phyloP scores from a whole-genome alignment of 1,140 invertebrate species.

The Zaprionus inermis region DNA sequence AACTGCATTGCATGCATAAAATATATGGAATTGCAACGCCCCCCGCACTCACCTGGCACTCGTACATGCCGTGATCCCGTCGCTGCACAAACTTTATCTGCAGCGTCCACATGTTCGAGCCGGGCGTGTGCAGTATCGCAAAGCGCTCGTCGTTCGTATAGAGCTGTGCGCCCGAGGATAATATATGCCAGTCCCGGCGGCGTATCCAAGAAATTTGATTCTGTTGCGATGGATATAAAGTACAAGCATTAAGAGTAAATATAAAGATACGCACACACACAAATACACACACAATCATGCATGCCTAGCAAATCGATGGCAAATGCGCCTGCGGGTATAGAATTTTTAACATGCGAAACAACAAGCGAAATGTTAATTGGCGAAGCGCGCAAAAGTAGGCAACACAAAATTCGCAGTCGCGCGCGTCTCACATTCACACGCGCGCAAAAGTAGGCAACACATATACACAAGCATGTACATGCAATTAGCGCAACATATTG shows the following conservation, averaged over 20 bases:
- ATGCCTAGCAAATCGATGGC: constrained; percentile 25
- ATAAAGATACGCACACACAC: constrained; percentile 20
- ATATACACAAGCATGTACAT: constrained; percentile 12
- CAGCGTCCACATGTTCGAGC: constrained; percentile 92
- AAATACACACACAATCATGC: background rate
- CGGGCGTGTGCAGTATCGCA: constrained; percentile 87
- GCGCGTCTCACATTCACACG: too few species aligned
- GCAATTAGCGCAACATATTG: constrained; percentile 66
- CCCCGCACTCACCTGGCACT: constrained; percentile 92
- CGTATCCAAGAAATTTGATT: constrained; percentile 95
- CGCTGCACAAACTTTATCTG: constrained; percentile 97
- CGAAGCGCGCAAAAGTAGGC: constrained; percentile 49
- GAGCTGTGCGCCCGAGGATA: constrained; percentile 94
- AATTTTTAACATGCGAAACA: constrained; percentile 20
- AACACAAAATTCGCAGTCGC: constrained; percentile 14
- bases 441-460: too few species aligned
- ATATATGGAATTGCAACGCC: constrained; percentile 50
- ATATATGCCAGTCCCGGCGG: constrained; percentile 95
- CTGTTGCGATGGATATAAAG: constrained; percentile 46
- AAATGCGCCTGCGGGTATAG: constrained; percentile 2
- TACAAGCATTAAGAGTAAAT: constrained; percentile 18
- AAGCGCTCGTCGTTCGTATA: constrained; percentile 97
- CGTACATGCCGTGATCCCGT: constrained; percentile 96
- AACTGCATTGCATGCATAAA: constrained; percentile 78
- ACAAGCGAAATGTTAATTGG: constrained; percentile 42